Base-by-base conservation (phyloP, 2,113 vertebrate species). In the Gymnocephalus cernua region DNA sequence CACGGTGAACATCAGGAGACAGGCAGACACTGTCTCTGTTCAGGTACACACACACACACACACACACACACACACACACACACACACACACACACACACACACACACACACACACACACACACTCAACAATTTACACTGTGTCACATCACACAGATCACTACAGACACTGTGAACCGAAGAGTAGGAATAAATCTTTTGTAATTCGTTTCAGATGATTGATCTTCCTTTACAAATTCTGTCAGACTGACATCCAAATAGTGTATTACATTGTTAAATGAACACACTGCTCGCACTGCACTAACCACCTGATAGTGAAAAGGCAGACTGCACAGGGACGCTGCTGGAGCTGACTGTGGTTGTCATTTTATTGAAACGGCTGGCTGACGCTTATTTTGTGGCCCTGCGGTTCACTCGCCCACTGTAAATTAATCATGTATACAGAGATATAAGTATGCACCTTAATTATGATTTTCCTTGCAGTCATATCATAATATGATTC, bases 1-100 rank as follows among this genome's bases (percentile, higher is more conserved):
- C 91, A 75, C 79, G 0, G 89, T 94, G 61, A 78, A 70, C 14
- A 25, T 95, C 80, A 91, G 83, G 77, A 93, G 94, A 71, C 68
- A 63, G 38, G 65, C 87, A 19, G 90, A 92, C 48, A n/a, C 63
- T 0, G 88, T 95, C 44, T 92, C 87, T 47, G 68, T 95, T 69
- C 94, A 95, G 95, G 95, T 95, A 74, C 76, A 74, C 5, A 58
- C 4, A 29, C 3, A 21, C 51, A 21, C 1, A 25, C 35, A 38
- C 35, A 73, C 79, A 74, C 7, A 58, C 6, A 27, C 3, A 21
- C 51, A 21, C 1, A 25, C 38, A 73, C 79, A 74, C 7, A 58
- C 6, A 29, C 3, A 21, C 45, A 21, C 1, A 25, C 29, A 73
- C 79, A 74, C 6, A 58, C 6, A 27, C 3, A 19, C 51, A 19